Evolutionary conservation across 2,888 invertebrate species (phyloP).

Genomic region (Euplagia quadripunctaria): DNA sequence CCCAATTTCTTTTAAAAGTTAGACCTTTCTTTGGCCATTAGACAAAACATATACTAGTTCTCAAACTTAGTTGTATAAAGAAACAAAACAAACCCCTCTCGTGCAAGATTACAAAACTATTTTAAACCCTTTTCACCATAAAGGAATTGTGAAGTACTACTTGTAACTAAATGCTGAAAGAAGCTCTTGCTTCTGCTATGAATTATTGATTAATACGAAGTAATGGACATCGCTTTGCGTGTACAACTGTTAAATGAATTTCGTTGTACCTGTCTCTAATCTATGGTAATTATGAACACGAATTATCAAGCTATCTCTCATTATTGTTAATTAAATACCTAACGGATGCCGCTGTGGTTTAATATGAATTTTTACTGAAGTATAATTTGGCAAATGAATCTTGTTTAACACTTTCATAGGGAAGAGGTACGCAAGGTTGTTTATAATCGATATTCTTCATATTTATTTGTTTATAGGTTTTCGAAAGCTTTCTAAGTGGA

Average conservation of each 20-base stretch:
- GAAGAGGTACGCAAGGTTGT: too few relatives aligned
- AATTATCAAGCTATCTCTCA: not conserved
- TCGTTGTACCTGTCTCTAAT: conserved; percentile 7
- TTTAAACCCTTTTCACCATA: not conserved
- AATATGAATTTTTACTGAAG: not conserved
- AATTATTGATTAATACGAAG: not conserved
- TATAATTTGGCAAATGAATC: not conserved
- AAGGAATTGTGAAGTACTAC: not conserved
- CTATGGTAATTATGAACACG: conserved; percentile 17
- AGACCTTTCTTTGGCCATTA: too few relatives aligned
- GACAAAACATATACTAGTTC: not conserved
- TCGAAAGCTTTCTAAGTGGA: too few relatives aligned
- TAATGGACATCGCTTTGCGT: not conserved
- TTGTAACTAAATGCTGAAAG: not conserved
- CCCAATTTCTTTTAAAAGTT: not conserved
- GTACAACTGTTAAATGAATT: conserved; percentile 8
- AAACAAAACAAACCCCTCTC: not conserved
- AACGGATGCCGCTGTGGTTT: not conserved
- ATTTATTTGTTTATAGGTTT: too few relatives aligned
- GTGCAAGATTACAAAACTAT: not conserved
- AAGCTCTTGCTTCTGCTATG: not conserved
- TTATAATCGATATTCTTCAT: too few relatives aligned
- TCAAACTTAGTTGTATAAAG: not conserved
- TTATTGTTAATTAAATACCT: not conserved
- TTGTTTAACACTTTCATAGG: not conserved